Evolutionary conservation across 23 tunicate species (phyloP).

Genomic region (Clavelina lepadiformis): DNA sequence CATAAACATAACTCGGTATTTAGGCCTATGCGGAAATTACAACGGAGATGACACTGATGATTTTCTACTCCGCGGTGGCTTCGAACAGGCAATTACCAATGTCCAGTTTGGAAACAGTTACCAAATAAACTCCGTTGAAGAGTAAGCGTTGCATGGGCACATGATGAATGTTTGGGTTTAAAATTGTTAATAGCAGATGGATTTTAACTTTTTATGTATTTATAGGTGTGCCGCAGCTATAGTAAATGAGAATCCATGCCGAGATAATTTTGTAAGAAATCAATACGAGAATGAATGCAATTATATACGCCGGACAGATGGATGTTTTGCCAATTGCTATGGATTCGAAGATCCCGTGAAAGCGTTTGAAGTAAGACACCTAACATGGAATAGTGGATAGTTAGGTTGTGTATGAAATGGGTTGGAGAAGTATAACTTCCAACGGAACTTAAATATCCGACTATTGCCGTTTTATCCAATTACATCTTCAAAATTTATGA

Average conservation of each 20-base stretch:
- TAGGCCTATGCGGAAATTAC: conserved; percentile 83
- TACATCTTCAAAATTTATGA: too few relatives aligned
- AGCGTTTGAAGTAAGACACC: conserved; percentile 14
- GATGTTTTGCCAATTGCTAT: conserved; percentile 17
- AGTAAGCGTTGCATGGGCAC: conserved; percentile 26
- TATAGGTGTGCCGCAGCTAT: conserved; percentile 5
- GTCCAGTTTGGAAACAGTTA: conserved; percentile 55
- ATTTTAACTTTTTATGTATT: not conserved
- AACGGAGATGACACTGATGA: conserved; percentile 58
- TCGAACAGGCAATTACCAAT: not conserved
- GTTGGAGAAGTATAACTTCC: too few relatives aligned
- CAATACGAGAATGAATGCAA: conserved; percentile 1
- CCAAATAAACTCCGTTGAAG: conserved; percentile 33
- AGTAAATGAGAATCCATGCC: not conserved
- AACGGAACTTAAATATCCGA: too few relatives aligned
- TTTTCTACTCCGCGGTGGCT: conserved; percentile 5
- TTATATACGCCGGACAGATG: not conserved
- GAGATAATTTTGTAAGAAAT: not conserved
- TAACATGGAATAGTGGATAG: too few relatives aligned
- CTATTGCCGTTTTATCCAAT: too few relatives aligned
- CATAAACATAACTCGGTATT: not conserved
- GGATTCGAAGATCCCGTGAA: not conserved
- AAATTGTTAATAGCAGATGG: not conserved
- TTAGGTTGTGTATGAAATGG: too few relatives aligned
- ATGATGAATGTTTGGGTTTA: not conserved